Evolutionary conservation across 1,140 invertebrate genomes (phyloP), one percentile per base, ranked within the genome.

Genomic region (Drosophila paulistorum): DNA sequence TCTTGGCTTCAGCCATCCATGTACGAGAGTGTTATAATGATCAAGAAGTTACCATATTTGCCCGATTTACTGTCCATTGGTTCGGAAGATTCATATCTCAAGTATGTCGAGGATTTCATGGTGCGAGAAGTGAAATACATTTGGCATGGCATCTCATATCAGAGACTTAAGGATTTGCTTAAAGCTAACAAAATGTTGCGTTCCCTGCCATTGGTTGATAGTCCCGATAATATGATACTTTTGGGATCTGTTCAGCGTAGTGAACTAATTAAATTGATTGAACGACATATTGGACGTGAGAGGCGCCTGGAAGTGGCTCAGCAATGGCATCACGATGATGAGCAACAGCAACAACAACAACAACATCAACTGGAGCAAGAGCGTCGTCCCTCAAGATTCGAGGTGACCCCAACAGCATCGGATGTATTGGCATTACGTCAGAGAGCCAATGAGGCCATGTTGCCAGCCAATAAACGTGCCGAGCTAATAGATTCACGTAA

Each of bases 51-150:
- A 76, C 99, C 99, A 1, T 99, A 99, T 93, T 93, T 99, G 51
- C 99, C 98, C 1, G 91, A 92, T 78, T 71, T 92, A 58, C 60
- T 91, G 65, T 89, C 85, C 55, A 87, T 83, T 42, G 89, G 93
- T 92, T 74, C 92, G 95, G 97, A 97, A 70, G 98, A 98, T 93
- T 51, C 45, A 2, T 99, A 99, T 93, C 96, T 96, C 82, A 95
- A 98, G 57, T 98, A 96, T 92, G 98, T 99, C 3, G 98, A 98
- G 93, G 97, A 99, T 91, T 98, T 99, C 77, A 99, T 99, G 98
- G 95, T 98, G 11, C 94, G 96, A 6, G 96, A 98, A 82, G 95
- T 99, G 0, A 96, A 96, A 89, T 97, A 96, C 84, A 98, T 99
- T 74, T 98, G 97, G 95, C 95, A 98, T 83, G 95, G 95, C 33